Base-by-base conservation (phyloP, 2,888 invertebrate species). In the Phyllotreta striolata region DNA sequence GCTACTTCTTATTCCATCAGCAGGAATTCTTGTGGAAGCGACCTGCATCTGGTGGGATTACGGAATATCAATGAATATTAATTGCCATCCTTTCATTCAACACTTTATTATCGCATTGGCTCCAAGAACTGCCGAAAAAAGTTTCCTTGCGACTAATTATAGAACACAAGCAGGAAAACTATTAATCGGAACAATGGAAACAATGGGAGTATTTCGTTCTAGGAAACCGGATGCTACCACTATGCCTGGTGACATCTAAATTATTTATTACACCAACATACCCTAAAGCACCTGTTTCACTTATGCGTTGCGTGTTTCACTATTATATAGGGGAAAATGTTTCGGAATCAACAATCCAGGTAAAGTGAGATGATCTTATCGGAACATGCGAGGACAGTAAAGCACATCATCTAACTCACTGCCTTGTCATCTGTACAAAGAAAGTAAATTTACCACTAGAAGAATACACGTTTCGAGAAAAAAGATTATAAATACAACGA, bases 141-240 rank as follows among this genome's bases (percentile, higher is more conserved):
- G 24, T 24, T 24, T 24, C 24, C 4, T 24, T 24, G 24, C 24
- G 4, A 24, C 24, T 24, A 24, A 24, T 24, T 24, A 24, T 24
- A 4, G 24, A 24, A 24, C 24, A 24, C 24, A 24, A 24, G 24
- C 24, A 24, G 24, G 24, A 14, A 34, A 59, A 13, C 12, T 14
- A 59, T 51, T 59, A 35, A 59, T 43, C 13, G 51, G 35, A 41
- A 35, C 51, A 52, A 59, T 43, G 34, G 51, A 49, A 41, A 35
- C 51, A 52, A 44, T 43, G 13, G 43, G 37, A 60, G 12, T 52
- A 44, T 52, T 60, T 60, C 49, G 38, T 60, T 60, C 60, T 54
- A 43, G 52, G 63, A 49, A 65, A 62, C 65, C 61, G 57, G 65
- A 65, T 65, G 65, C 65, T 62, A 65, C 65, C 65, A 55, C 65